A percentile compares a stretch with the other conserved stretches of the same genome.
phyloP scores from a whole-genome alignment of 1,140 invertebrate genomes.

The Chlorops oryzae region DNA sequence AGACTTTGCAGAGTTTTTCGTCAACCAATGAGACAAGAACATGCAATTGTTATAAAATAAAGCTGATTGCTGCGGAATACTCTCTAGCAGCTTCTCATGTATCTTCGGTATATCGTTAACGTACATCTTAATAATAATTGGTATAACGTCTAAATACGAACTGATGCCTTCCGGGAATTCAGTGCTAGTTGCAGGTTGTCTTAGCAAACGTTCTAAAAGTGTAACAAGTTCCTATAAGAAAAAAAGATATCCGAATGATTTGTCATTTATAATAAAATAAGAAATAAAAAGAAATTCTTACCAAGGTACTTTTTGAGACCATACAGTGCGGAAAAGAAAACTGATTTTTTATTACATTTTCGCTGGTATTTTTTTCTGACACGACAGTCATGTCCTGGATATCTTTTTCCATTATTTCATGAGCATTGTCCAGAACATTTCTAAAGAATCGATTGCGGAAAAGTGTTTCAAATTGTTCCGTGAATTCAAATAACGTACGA shows the following conservation, averaged over 20 bases:
- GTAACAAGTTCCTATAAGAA: constrained; percentile 57
- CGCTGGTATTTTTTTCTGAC: constrained; percentile 48
- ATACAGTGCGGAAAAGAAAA: constrained; percentile 56
- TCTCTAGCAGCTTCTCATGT: constrained; percentile 71
- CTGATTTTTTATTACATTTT: constrained; percentile 28
- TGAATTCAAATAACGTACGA: constrained; percentile 59
- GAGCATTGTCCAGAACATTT: constrained; percentile 63
- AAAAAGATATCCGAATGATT: no score
- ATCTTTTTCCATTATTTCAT: constrained; percentile 72
- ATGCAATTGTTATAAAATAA: constrained; percentile 90
- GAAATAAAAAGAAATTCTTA: constrained; percentile 5
- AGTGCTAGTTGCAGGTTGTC: constrained; percentile 61
- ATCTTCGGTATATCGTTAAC: constrained; percentile 67
- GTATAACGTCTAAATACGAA: constrained; percentile 51
- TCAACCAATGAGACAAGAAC: constrained; percentile 67
- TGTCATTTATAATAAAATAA: no score
- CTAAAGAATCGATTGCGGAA: constrained; percentile 75
- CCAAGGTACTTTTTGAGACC: constrained; percentile 52
- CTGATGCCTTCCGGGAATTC: constrained; percentile 61
- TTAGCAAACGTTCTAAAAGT: constrained; percentile 64
- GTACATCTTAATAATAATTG: constrained; percentile 75
- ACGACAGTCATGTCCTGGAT: constrained; percentile 68
- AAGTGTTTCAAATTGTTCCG: constrained; percentile 67
- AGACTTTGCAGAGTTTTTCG: constrained; percentile 33
- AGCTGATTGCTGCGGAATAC: constrained; percentile 80